A percentile compares a stretch with the other conserved stretches of the same genome.
Conservation (phyloP, 2,113 vertebrate species). For the Anolis carolinensis region DNA sequence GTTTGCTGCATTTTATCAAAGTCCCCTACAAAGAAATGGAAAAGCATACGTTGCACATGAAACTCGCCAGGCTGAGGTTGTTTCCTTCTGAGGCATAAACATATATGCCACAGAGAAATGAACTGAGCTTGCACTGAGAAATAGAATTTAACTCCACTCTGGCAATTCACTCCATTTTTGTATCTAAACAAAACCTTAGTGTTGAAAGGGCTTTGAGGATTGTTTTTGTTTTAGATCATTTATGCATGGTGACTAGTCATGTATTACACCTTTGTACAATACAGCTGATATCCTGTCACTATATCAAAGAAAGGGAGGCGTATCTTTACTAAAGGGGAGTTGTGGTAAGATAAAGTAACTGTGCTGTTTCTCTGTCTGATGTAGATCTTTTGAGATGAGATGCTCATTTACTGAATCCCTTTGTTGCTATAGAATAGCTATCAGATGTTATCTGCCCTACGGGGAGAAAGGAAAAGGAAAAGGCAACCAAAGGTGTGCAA, state of each 20-base stretch:
- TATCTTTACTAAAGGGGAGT: no score
- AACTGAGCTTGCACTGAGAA: constrained; percentile 51
- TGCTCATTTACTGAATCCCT: not conserved
- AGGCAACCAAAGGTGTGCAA: not conserved
- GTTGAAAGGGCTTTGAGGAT: not conserved
- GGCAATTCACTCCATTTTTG: not conserved
- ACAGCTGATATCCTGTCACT: not conserved
- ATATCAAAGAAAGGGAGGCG: not conserved
- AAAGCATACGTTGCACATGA: not conserved
- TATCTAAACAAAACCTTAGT: not conserved
- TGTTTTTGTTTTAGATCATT: not conserved
- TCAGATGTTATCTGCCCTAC: not conserved
- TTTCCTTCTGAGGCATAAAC: constrained; percentile 34
- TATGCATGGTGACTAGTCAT: not conserved
- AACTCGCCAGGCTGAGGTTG: constrained; percentile 14
- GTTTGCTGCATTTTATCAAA: constrained; percentile 1
- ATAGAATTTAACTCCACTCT: constrained; percentile 1
- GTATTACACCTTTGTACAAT: not conserved
- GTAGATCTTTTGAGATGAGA: not conserved
- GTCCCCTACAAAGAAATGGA: constrained; percentile 46
- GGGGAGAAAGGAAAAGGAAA: not conserved
- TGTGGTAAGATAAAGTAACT: no score
- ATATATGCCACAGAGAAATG: constrained; percentile 37
- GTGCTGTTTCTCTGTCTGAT: not conserved
- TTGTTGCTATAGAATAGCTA: not conserved